Evolutionary conservation across 2,888 invertebrate species (phyloP), one percentile per base, ranked within the genome.

Genomic region (Calliopum simillimum): DNA sequence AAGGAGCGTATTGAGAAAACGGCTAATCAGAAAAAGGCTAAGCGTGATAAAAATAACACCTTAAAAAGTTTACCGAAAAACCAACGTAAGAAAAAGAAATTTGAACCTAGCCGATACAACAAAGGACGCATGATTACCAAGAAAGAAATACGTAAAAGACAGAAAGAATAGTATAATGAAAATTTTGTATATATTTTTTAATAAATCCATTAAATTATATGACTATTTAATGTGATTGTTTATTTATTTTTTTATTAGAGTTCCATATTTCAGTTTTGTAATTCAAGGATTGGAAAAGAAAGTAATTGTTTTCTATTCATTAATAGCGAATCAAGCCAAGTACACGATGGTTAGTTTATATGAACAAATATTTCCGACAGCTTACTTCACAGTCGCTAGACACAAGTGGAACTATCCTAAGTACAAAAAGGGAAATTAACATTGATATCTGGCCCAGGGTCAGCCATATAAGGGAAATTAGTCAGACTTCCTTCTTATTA

Each of bases 1-100:
- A 94, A 94, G 80, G 91, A 90, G 76, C 91, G 90, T 82, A 79
- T 93, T 33, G 93, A 94, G 72, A 89, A 90, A 74, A 86, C 88
- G 63, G 90, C 90, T 76, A 93, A 93, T 80, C 91, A 89, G 77
- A 94, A 93, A 83, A 91, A 91, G 80, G 88, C 91, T 0, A 82
- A 85, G 77, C 86, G 87, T 49, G 82, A 87, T 75, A 80, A 77
- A 62, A 79, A 83, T 66, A 82, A 79, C 51, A 80, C 84, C 14
- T 67, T 82, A 14, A 82, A 78, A 41, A 83, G 79, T 65, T 77
- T 86, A 21, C 85, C 84, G 4, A 85, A 82, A n/a, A 80, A 81
- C 73, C 79, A 79, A 56, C 78, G 81, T 3, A 80, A 79, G 67
- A 80, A 80, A 46, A 75, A 80, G 12, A 86, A 85, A 73, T 70